Percentiles rank a stretch among this genome's conserved stretches.
These are phyloP conservation scores for Quadriops clusia DNA, from an alignment of 2,888 invertebrate species.

Conservation along the genomic window DNA sequence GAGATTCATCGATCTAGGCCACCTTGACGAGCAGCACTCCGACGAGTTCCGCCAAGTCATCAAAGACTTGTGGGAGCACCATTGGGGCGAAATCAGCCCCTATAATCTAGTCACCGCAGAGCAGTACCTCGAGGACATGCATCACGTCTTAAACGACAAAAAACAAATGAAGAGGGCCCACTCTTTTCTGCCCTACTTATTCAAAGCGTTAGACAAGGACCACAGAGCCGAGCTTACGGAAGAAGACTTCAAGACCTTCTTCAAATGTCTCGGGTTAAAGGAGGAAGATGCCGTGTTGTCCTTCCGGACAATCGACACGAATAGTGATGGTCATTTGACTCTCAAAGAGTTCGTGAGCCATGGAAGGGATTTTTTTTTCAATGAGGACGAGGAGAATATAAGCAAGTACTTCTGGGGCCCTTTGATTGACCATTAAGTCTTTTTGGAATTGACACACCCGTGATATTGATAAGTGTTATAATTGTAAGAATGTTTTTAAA, in stretches of 20 bases:
- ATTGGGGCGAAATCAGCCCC: slow-evolving; percentile 70
- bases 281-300: slow-evolving; percentile 66
- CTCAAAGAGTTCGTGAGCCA: slow-evolving; percentile 68
- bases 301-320: slow-evolving; percentile 67
- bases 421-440: slow-evolving; percentile 43
- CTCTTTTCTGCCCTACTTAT: slow-evolving; percentile 67
- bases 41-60: slow-evolving; percentile 60
- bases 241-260: slow-evolving; percentile 73
- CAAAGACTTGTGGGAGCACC: slow-evolving; percentile 68
- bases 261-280: slow-evolving; percentile 62
- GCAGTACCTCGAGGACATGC: slow-evolving; percentile 71
- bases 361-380: slow-evolving; percentile 68
- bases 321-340: slow-evolving; percentile 65
- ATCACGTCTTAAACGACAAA: slow-evolving; percentile 67
- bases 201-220: slow-evolving; percentile 78
- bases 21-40: slow-evolving; percentile 52
- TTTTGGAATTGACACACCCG: too few species aligned
- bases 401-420: slow-evolving; percentile 85
- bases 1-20: slow-evolving; percentile 63
- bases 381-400: slow-evolving; percentile 61
- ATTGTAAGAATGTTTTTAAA: too few species aligned
- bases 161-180: slow-evolving; percentile 62
- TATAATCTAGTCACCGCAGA: slow-evolving; percentile 75
- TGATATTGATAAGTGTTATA: too few species aligned
- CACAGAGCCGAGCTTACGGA: slow-evolving; percentile 65